Conservation (phyloP, 2,113 vertebrate genomes). For the Promerops cafer region DNA sequence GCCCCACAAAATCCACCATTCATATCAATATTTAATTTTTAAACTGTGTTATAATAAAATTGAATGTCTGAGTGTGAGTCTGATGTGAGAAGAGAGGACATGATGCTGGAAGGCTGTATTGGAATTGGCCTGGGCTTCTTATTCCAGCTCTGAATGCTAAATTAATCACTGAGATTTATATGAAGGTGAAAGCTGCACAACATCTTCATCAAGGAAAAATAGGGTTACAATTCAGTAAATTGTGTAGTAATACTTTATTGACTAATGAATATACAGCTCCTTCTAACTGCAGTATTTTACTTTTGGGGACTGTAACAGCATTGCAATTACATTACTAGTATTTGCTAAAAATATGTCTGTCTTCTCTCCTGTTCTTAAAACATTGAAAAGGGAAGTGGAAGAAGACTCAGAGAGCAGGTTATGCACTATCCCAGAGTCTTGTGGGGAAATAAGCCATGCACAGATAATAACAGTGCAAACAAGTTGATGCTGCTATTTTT, state of each 20-base stretch:
- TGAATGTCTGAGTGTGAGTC: background rate
- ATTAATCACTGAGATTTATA: slow-evolving; percentile 68
- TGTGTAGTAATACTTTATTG: slow-evolving; percentile 45
- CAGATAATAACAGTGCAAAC: slow-evolving; percentile 35
- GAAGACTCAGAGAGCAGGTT: background rate
- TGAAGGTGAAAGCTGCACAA: slow-evolving; percentile 10
- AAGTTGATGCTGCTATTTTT: slow-evolving; percentile 65
- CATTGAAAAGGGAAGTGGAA: background rate
- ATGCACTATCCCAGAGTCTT: background rate
- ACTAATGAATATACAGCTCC: slow-evolving; percentile 51
- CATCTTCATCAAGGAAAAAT: slow-evolving; percentile 52
- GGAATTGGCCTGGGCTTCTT: slow-evolving; percentile 40
- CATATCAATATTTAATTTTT: background rate
- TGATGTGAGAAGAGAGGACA: background rate
- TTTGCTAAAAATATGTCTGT: slow-evolving; percentile 48
- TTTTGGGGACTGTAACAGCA: slow-evolving; percentile 5
- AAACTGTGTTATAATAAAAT: background rate
- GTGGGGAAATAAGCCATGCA: slow-evolving; percentile 39
- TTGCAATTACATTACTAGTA: slow-evolving; percentile 22
- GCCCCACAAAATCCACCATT: background rate
- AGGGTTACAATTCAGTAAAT: slow-evolving; percentile 62
- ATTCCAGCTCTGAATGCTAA: slow-evolving; percentile 30
- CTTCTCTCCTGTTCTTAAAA: slow-evolving; percentile 27
- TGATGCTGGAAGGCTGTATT: background rate
- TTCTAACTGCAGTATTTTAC: slow-evolving; percentile 57